Conservation (phyloP, 2,888 invertebrate species). For the Brachyptera risi region DNA sequence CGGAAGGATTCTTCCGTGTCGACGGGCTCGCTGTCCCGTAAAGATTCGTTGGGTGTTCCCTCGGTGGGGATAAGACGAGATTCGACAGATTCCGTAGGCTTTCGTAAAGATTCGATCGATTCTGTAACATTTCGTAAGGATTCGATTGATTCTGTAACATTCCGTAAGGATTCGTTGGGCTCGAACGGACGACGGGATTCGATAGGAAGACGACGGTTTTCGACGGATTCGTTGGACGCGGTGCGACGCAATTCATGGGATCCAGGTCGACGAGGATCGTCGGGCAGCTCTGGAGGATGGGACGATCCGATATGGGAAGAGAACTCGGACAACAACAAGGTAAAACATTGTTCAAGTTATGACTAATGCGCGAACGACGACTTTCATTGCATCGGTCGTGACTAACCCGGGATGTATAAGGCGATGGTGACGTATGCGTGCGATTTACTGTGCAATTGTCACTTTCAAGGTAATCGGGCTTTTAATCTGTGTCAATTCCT, state of each 20-base stretch:
- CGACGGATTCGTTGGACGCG: slow-evolving; percentile 68
- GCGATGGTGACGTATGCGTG: background rate
- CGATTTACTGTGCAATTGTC: too few relatives aligned
- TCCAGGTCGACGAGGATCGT: slow-evolving; percentile 58
- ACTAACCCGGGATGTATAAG: background rate
- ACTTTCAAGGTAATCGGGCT: too few relatives aligned
- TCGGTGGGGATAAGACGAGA: slow-evolving; percentile 32
- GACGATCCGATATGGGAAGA: slow-evolving; percentile 60
- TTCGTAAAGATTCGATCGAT: slow-evolving; percentile 26
- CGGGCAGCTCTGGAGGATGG: slow-evolving; percentile 56
- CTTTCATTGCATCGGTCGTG: background rate
- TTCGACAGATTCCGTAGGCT: slow-evolving; percentile 15
- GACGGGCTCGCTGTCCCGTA: slow-evolving; percentile 40
- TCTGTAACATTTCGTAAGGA: slow-evolving; percentile 23
- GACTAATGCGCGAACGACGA: slow-evolving; percentile 4
- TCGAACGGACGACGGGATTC: slow-evolving; percentile 43
- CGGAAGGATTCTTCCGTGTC: slow-evolving; percentile 37
- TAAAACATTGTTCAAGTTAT: background rate
- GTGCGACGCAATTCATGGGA: slow-evolving; percentile 66
- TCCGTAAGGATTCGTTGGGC: slow-evolving; percentile 26
- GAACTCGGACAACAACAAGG: slow-evolving; percentile 11
- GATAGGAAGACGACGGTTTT: slow-evolving; percentile 50
- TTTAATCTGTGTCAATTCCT: too few relatives aligned
- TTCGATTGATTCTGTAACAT: slow-evolving; percentile 22
- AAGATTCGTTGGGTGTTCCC: slow-evolving; percentile 29